Evolutionary conservation across 2,797 vertebrate genomes (phyloP).

Genomic region (Chelon labrosus): DNA sequence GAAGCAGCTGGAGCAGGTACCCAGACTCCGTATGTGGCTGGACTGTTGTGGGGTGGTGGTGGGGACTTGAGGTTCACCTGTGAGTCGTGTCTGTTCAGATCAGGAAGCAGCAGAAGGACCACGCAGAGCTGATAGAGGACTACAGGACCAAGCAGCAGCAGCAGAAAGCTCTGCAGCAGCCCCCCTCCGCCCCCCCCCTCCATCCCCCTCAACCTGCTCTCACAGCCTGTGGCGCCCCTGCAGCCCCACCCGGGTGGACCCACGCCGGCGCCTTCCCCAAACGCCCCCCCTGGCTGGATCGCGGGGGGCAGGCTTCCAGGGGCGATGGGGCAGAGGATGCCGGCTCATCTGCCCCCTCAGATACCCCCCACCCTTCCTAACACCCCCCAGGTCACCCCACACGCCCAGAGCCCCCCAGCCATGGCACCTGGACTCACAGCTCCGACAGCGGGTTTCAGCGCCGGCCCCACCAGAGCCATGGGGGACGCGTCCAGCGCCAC

Average conservation of each 20-base stretch:
- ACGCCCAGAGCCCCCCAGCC: conserved; percentile 23
- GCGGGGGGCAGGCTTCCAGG: conserved; percentile 43
- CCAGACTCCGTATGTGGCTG: too few species aligned
- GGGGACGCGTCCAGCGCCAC: conserved; percentile 28
- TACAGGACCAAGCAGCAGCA: conserved; percentile 90
- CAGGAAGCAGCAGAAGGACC: conserved; percentile 98
- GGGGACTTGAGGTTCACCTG: too few species aligned
- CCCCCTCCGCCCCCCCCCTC: conserved; percentile 51
- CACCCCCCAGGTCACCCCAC: conserved; percentile 20
- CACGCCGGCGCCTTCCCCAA: conserved; percentile 42
- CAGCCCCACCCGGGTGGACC: conserved; percentile 80
- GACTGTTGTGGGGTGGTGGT: too few species aligned
- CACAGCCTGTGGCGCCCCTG: conserved; percentile 75
- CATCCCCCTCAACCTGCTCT: conserved; percentile 81
- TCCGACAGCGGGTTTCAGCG: conserved; percentile 20
- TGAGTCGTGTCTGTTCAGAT: conserved; percentile 82
- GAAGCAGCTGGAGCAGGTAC: conserved; percentile 97
- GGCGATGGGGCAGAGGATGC: conserved; percentile 65
- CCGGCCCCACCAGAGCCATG: conserved; percentile 18
- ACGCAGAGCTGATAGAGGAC: conserved; percentile 95
- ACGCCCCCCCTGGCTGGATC: conserved; percentile 73
- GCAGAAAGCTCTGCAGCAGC: conserved; percentile 77
- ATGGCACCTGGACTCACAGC: conserved; percentile 36
- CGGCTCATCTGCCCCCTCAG: conserved; percentile 80
- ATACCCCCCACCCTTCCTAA: conserved; percentile 45